Base-by-base conservation (phyloP, 1,140 invertebrate species). In the Bombus consobrinus region DNA sequence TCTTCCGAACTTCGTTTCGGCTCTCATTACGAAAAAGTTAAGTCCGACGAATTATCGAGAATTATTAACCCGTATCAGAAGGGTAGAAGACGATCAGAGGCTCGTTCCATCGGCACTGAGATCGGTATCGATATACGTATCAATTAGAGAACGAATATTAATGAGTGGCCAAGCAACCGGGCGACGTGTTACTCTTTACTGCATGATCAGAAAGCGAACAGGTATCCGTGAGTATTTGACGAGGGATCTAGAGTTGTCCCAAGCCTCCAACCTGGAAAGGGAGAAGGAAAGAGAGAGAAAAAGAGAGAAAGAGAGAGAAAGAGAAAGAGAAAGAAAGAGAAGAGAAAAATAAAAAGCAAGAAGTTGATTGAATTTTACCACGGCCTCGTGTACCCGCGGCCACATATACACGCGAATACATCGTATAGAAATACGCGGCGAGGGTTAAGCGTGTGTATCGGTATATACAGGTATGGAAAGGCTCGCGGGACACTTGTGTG, bases 291-390 rank as follows among this genome's bases (percentile, higher is more conserved):
- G 74, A 25, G 37, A 43, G 78, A 62, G 71, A 64, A 57, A 43
- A 18, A 28, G 71, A 89, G 57, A 47, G 25, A 72, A 37, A 79
- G 37, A 57, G 39, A 9, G 62, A 72, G 32, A n/a, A 18, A 22
- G 32, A n/a, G 32, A 34, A 9, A 25, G 57, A 32, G 79, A 57
- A 32, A 59, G 22, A 41, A 57, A 32, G 64, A 34, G 32, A 66
- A 66, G 53, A 59, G 83, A 80, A 43, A 85, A 71, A 91, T 90
- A 91, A 87, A 86, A 79, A 90, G 87, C 81, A 90, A 90, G 87
- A 89, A 90, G 88, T 90, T 89, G 90, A 91, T 91, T 91, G 90
- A 91, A 91, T 91, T 91, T 91, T 85, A 91, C 88, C 88, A 71
- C 90, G 81, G 79, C 59, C 72, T 64, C 72, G 83, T 87, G 88